Evolutionary conservation across 2,888 invertebrate genomes (phyloP).

Genomic region (Eubasilissa splendida): DNA sequence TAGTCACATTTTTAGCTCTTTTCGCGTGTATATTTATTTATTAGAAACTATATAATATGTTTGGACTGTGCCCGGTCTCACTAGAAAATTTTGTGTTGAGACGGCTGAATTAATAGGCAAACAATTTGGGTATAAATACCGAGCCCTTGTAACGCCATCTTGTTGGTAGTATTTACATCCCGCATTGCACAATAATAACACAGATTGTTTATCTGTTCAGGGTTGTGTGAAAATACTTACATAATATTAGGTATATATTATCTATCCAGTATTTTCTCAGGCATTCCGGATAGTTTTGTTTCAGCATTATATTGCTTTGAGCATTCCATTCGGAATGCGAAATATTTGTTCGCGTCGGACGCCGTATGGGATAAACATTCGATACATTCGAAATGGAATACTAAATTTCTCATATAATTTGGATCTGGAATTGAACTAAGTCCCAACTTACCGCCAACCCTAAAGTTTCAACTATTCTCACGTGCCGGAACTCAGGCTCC

Average conservation of each 20-base stretch:
- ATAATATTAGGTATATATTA: too few species aligned
- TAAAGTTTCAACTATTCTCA: conserved; percentile 29
- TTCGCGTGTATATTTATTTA: too few species aligned
- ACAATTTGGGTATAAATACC: too few species aligned
- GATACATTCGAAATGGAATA: conserved; percentile 45
- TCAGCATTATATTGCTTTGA: conserved; percentile 45
- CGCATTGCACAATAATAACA: not conserved
- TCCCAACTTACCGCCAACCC: conserved; percentile 18
- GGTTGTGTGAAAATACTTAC: not conserved
- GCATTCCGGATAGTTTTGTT: conserved; percentile 43
- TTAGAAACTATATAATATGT: too few species aligned
- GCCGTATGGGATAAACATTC: conserved; percentile 36
- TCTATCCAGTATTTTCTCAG: conserved; percentile 4
- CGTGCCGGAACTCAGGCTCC: not conserved
- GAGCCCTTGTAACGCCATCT: too few species aligned
- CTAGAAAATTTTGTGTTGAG: too few species aligned
- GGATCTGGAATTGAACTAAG: conserved; percentile 3
- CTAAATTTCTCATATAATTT: conserved; percentile 34
- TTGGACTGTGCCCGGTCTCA: too few species aligned
- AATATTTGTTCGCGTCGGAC: conserved; percentile 46
- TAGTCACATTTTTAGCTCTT: too few species aligned
- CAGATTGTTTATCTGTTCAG: conserved; percentile 2
- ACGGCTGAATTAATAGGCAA: too few species aligned
- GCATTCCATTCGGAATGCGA: conserved; percentile 36
- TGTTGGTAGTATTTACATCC: too few species aligned